Evolutionary conservation across 2,113 vertebrate genomes (phyloP), one percentile per base, ranked within the genome.

Genomic region (Papio anubis): DNA sequence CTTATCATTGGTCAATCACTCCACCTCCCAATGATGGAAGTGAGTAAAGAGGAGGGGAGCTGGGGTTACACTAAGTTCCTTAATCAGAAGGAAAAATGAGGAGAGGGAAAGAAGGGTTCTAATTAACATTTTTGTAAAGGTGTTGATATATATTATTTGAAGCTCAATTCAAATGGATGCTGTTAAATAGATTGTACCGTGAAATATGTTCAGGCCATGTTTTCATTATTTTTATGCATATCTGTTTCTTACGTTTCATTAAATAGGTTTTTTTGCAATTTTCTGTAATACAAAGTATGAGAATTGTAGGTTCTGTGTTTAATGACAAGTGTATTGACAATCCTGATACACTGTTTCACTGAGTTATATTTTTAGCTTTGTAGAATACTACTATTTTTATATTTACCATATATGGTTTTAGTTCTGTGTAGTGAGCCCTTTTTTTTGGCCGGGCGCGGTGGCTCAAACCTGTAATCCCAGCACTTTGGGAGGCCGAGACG

Each of bases 361-460:
- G 84, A 83, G n/a, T 93, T 93, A 6, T 66, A 84, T 78, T 80
- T 95, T 96, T 81, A 57, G n/a, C 79, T 94, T 87, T 90, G 18
- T 83, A 94, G 61, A 91, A 76, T 89, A 52, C 11, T 66, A 68
- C 21, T 78, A 27, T 94, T 92, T 96, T 95, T 82, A 81, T 95
- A 85, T 12, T 32, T 32, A 50, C 35, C 12, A 10, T 84, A 25
- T 32, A 32, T 81, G 21, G 59, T 73, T 93, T 94, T 79, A 43
- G 48, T 61, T 96, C 32, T 95, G 25, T 95, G 16, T 76, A 20
- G 90, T 96, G 32, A 87, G 52, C 68, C 38, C 18, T 92, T 97
- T 93, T 38, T 43, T 43, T 43, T 43, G 43, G 43, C 43, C 43
- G 6, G 43, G 43, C 43, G 6, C 43, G 43, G 43, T 43, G 43